A percentile compares a stretch with the other conserved stretches of the same genome.
These are phyloP conservation scores for Momotus momota DNA, from an alignment of 2,797 vertebrate genomes.

Conservation along the genomic window DNA sequence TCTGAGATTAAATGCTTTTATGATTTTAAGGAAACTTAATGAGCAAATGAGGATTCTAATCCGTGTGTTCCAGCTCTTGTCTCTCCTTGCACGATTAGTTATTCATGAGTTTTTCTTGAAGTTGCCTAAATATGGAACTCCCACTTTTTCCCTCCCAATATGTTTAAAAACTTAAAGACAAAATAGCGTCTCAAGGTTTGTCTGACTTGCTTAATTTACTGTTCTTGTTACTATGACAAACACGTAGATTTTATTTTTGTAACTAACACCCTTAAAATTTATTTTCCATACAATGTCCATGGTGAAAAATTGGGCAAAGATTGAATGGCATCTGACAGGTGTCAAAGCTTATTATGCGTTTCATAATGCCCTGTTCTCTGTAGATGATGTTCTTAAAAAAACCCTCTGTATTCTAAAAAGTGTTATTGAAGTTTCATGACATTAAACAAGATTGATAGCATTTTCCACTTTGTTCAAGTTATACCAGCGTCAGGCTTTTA, in stretches of 20 bases:
- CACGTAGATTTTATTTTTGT: background rate
- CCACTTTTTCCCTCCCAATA: background rate
- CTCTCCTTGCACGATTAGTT: background rate
- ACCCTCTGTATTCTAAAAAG: background rate
- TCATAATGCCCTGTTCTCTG: background rate
- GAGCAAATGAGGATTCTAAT: background rate
- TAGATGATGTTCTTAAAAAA: background rate
- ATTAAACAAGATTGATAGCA: background rate
- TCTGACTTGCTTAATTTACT: background rate
- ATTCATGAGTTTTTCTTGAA: background rate
- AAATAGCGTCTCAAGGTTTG: background rate
- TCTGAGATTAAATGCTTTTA: background rate
- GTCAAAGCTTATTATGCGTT: background rate
- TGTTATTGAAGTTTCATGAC: background rate
- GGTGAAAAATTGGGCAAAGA: background rate
- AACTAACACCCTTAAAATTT: background rate
- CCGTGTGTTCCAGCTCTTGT: background rate
- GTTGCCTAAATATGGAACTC: background rate
- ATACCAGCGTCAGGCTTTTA: background rate
- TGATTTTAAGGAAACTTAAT: background rate
- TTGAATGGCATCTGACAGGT: background rate
- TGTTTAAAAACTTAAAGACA: background rate
- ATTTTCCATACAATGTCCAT: background rate
- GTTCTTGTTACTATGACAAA: background rate
- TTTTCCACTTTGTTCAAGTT: background rate